Base-by-base conservation (phyloP, 2,797 vertebrate species). In the Todus mexicanus region DNA sequence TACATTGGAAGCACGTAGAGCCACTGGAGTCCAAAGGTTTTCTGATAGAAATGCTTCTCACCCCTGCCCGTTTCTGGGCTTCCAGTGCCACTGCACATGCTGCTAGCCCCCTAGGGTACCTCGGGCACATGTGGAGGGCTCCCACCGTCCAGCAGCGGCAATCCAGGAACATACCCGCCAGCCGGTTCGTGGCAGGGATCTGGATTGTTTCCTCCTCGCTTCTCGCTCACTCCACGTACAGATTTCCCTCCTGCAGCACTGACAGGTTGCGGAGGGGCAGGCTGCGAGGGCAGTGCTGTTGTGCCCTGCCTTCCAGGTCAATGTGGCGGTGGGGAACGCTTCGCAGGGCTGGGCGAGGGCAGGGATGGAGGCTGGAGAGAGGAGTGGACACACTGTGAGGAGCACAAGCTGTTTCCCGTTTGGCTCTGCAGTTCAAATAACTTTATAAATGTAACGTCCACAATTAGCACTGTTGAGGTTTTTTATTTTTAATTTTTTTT, bases 191-290 rank as follows among this genome's bases (percentile, higher is more conserved):
- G 79, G 57, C 87, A 47, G 91, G 82, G 75, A 61, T 92, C 87
- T 93, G 93, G 85, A 87, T 61, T 4, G 6, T 53, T 90, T 92
- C 81, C 84, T 82, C 9, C 61, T 66, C 1, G 0, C 77, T 88
- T 94, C 56, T 78, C 2, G 0, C 81, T 68, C 3, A 0, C 69
- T 87, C 68, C 77, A 65, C 11, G n/a, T 59, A 23, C 75, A 69
- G 51, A 61, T 93, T 92, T 95, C 75, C 69, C 91, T 94, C 93
- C 91, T 76, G 84, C 89, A 12, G 76, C 90, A 61, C 69, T 81
- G 88, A 68, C 90, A 73, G 60, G 68, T 57, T 95, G 91, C 0
- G 65, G 74, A 87, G 92, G 89, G 91, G 73, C 82, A 87, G 73
- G 61, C 69, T 53, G 69, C 0, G 4, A 48, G 33, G 74, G 66